phyloP scores from a whole-genome alignment of 2,797 vertebrate genomes.

The Coluber constrictor region DNA sequence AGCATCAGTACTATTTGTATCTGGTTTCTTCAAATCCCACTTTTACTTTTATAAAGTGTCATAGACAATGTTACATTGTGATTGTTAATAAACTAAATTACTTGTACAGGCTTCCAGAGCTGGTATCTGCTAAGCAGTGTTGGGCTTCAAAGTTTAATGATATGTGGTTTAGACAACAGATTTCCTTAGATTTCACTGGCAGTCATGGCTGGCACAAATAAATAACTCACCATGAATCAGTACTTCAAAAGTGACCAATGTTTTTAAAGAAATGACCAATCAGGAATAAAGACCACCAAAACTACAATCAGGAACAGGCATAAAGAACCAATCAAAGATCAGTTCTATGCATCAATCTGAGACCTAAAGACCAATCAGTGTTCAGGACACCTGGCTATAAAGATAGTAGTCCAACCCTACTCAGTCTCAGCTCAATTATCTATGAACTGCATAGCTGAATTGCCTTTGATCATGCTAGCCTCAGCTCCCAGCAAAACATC shows the following conservation, averaged over 20 bases:
- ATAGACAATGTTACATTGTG: neutral
- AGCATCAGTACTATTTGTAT: neutral
- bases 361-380: neutral
- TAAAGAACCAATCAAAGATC: neutral
- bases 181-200: neutral
- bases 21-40: neutral
- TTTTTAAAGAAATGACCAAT: neutral
- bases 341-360: neutral
- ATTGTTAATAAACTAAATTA: neutral
- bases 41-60: neutral
- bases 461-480: neutral
- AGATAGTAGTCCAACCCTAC: neutral
- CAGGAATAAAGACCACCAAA: neutral
- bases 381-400: neutral
- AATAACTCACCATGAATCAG: neutral
- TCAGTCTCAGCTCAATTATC: neutral
- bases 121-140: neutral
- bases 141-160: neutral
- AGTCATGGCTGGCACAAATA: neutral
- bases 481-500: neutral
- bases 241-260: neutral
- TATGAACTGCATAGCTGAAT: neutral
- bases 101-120: neutral
- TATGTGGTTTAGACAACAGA: neutral
- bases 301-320: neutral